These are phyloP conservation scores for Climacteris rufus DNA, from an alignment of 2,113 vertebrate genomes.

Conservation along the genomic window DNA sequence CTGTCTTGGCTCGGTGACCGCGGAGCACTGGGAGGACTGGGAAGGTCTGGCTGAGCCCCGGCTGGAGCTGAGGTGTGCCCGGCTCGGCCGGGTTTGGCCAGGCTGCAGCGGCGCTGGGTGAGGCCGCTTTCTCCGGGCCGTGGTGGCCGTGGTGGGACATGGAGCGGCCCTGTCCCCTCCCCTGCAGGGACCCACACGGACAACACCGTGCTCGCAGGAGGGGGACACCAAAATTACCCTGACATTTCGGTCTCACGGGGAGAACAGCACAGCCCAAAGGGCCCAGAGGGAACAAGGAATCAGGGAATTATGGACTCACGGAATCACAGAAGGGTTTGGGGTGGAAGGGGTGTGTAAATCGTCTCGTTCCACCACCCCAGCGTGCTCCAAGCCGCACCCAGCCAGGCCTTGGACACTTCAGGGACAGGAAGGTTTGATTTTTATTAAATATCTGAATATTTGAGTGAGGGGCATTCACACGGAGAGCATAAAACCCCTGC, in stretches of 20 bases:
- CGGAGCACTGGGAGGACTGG: background rate
- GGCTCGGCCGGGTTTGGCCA: background rate
- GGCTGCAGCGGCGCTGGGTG: background rate
- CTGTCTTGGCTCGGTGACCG: background rate
- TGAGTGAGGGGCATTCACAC: background rate
- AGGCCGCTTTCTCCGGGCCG: rapidly evolving
- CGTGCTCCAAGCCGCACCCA: background rate
- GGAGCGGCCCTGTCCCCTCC: background rate
- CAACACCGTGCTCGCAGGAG: rapidly evolving
- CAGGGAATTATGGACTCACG: rapidly evolving
- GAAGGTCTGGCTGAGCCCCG: background rate
- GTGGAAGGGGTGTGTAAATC: too few species aligned
- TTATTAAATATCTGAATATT: rapidly evolving
- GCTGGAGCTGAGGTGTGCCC: background rate
- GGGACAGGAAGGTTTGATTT: background rate
- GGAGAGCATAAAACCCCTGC: background rate
- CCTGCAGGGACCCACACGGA: too few species aligned
- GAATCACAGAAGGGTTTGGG: background rate
- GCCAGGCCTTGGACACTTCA: background rate
- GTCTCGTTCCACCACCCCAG: rapidly evolving
- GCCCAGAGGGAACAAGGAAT: rapidly evolving
- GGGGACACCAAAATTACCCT: rapidly evolving
- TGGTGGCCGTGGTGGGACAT: rapidly evolving
- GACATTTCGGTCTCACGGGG: rapidly evolving
- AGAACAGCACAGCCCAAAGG: background rate